A percentile compares a stretch with the other conserved stretches of the same genome.
Evolutionary conservation across 2,113 vertebrate species (phyloP).

Genomic region (Rhipidura dahli): DNA sequence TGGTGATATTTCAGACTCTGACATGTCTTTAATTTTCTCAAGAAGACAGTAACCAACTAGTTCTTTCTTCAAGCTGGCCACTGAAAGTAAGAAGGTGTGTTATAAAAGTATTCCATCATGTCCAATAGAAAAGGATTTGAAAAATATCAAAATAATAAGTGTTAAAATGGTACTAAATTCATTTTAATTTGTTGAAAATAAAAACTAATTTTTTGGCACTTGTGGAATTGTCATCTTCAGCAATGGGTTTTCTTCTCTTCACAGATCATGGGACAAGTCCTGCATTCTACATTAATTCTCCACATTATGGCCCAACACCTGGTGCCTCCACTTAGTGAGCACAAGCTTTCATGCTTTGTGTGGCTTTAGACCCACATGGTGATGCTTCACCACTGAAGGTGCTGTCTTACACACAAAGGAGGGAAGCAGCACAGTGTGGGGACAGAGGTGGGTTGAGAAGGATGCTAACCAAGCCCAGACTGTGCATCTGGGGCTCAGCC

Average conservation of each 20-base stretch:
- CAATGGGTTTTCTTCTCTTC: accelerated
- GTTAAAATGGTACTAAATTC: background rate
- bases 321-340: background rate
- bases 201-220: background rate
- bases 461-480: background rate
- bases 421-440: background rate
- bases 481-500: background rate
- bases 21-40: background rate
- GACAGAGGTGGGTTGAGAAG: background rate
- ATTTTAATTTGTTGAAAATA: background rate
- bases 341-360: accelerated
- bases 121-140: background rate
- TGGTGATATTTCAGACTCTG: background rate
- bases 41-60: background rate
- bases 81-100: background rate
- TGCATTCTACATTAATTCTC: background rate
- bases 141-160: background rate
- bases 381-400: background rate
- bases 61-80: background rate
- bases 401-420: background rate
- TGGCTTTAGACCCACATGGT: background rate
- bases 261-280: accelerated
- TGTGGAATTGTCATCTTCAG: background rate
- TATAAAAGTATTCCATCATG: background rate
- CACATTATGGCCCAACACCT: background rate